These are phyloP conservation scores for Ditula angustiorana DNA, from an alignment of 2,888 invertebrate genomes.

Conservation along the genomic window DNA sequence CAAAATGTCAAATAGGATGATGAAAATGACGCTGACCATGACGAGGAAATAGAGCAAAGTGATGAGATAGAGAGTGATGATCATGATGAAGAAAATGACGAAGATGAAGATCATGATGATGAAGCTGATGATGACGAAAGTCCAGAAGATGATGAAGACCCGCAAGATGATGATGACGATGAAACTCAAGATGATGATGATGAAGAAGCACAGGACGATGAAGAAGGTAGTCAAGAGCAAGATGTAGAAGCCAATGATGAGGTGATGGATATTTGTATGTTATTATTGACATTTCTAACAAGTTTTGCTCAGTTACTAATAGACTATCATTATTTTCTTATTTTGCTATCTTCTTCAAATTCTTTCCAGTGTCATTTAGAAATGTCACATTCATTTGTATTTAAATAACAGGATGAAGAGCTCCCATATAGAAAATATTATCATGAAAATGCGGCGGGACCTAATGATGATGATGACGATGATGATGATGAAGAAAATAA, in stretches of 20 bases:
- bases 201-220: slow-evolving; percentile 44
- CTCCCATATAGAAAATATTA: slow-evolving; percentile 39
- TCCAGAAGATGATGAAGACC: slow-evolving; percentile 51
- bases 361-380: not conserved
- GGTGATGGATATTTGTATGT: slow-evolving; percentile 47
- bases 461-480: slow-evolving; percentile 51
- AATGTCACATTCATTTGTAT: not conserved
- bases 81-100: slow-evolving; percentile 49
- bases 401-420: slow-evolving; percentile 50
- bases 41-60: slow-evolving; percentile 51
- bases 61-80: slow-evolving; percentile 51
- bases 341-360: slow-evolving; percentile 22
- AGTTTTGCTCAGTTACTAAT: not conserved
- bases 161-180: slow-evolving; percentile 60
- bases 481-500: slow-evolving; percentile 54
- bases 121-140: slow-evolving; percentile 53
- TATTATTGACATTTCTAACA: not conserved
- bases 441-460: slow-evolving; percentile 51
- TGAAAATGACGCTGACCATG: slow-evolving; percentile 55
- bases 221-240: slow-evolving; percentile 60
- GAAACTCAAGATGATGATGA: slow-evolving; percentile 52
- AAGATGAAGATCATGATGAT: slow-evolving; percentile 51
- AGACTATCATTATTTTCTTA: slow-evolving; percentile 11
- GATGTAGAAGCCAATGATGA: slow-evolving; percentile 52
- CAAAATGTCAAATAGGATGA: slow-evolving; percentile 44